A percentile compares a stretch with the other conserved stretches of the same genome.
Conservation (phyloP, 2,797 vertebrate genomes). For the Danio jaintianensis region DNA sequence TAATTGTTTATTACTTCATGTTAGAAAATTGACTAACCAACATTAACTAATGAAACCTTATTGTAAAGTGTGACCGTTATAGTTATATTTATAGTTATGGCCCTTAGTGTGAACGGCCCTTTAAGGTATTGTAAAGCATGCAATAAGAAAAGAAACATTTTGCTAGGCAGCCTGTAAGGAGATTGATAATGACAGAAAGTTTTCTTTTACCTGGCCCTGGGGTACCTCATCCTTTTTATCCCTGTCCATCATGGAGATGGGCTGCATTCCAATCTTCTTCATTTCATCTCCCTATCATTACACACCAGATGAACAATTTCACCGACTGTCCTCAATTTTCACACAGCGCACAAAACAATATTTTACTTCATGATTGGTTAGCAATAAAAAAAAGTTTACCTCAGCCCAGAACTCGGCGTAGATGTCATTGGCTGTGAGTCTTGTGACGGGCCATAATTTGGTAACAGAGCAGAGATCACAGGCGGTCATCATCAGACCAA, state of each 20-base stretch:
- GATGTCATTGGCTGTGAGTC: constrained; percentile 94
- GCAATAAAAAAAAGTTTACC: constrained; percentile 74
- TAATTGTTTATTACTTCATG: too few species aligned
- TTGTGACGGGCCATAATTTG: constrained; percentile 94
- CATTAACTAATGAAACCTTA: too few species aligned
- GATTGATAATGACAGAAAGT: constrained; percentile 18
- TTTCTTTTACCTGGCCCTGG: constrained; percentile 91
- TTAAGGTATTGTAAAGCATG: background rate
- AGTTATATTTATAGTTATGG: too few species aligned
- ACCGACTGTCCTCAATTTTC: background rate
- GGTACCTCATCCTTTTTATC: constrained; percentile 96
- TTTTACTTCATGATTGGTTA: too few species aligned
- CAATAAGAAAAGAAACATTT: background rate
- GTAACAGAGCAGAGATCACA: constrained; percentile 99
- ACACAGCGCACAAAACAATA: background rate
- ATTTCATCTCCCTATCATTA: constrained; percentile 93
- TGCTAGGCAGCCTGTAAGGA: background rate
- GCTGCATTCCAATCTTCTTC: constrained; percentile 96
- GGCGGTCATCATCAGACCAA: constrained; percentile 99
- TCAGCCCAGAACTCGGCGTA: constrained; percentile 99
- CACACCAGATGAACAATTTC: background rate
- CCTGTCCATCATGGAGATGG: constrained; percentile 99
- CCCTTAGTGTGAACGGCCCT: too few species aligned
- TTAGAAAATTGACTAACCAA: too few species aligned
- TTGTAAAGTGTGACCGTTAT: too few species aligned